Percentiles rank a stretch among this genome's conserved stretches.
phyloP scores from a whole-genome alignment of 2,797 vertebrate species.

The Delichon dasypus region DNA sequence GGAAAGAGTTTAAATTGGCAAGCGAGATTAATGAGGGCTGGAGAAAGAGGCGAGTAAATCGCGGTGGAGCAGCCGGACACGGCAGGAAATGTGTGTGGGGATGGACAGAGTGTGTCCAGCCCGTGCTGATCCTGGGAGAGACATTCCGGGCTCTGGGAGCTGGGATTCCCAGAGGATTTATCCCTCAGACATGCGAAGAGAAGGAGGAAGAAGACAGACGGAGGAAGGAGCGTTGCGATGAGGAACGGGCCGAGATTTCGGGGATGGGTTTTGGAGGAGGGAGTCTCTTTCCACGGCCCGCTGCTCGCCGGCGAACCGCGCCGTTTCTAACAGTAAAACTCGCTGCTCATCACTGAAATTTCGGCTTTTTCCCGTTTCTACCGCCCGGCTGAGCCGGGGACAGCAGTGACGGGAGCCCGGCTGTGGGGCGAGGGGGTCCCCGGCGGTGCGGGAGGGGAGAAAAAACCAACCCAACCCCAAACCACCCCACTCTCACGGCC shows the following conservation, averaged over 20 bases:
- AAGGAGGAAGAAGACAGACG: not conserved
- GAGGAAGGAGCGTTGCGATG: not conserved
- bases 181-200: not conserved
- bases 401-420: not conserved
- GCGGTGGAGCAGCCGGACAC: not conserved
- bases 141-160: not conserved
- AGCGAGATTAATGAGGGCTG: conserved; percentile 3
- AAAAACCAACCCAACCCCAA: not conserved
- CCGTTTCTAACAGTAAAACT: not conserved
- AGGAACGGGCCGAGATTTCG: not conserved
- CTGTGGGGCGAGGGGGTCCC: not conserved
- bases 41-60: not conserved
- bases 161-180: accelerated
- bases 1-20: conserved; percentile 9
- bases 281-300: not conserved
- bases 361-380: not conserved
- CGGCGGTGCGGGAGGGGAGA: not conserved
- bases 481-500: not conserved
- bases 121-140: not conserved
- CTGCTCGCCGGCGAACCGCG: not conserved
- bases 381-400: not conserved
- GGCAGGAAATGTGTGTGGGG: not conserved
- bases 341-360: not conserved
- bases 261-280: not conserved
- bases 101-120: not conserved